Evolutionary conservation across 2,888 invertebrate species (phyloP), one percentile per base, ranked within the genome.

Genomic region (Cenopis cana): DNA sequence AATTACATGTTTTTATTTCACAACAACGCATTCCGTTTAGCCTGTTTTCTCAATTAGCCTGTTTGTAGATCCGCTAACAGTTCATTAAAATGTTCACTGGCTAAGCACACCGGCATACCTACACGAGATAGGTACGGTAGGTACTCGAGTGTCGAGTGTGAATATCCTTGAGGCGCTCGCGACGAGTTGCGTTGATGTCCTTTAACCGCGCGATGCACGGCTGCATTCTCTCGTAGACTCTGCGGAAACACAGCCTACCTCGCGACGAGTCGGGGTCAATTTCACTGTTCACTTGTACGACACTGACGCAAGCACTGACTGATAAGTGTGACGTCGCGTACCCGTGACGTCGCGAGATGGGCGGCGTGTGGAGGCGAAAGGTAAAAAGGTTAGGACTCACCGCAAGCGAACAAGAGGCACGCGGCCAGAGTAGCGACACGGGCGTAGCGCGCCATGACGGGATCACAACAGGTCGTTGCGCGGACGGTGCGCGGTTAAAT

Each of bases 381-480:
- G 66, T 71, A 90, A 89, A 91, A 92, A 89, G 88, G 90, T 89
- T 91, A 90, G 89, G 91, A 94, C 94, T 94, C 93, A 94, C 94
- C 94, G 93, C 90, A 90, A 88, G 89, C 91, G 88, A 92, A 88
- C 81, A 93, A 90, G 89, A 93, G 92, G 87, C 93, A 93, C 91
- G 91, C 93, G 92, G 91, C 91, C 89, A 93, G 88, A 89, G 92
- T 88, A 91, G 93, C 89, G 92, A 94, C 91, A 93, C 92, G 91
- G 89, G 91, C 93, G 93, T 90, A 90, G 90, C 92, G 93, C 93
- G 93, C 93, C 94, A 94, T 94, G 93, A 89, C 93, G 92, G 93
- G 92, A 92, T 93, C 94, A 93, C 93, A 93, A 94, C 93, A 94
- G 93, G 93, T 93, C 93, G 93, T 83, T 88, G 91, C 89, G 93